Conservation (phyloP, 1,140 invertebrate genomes). For the Grapholita molesta region DNA sequence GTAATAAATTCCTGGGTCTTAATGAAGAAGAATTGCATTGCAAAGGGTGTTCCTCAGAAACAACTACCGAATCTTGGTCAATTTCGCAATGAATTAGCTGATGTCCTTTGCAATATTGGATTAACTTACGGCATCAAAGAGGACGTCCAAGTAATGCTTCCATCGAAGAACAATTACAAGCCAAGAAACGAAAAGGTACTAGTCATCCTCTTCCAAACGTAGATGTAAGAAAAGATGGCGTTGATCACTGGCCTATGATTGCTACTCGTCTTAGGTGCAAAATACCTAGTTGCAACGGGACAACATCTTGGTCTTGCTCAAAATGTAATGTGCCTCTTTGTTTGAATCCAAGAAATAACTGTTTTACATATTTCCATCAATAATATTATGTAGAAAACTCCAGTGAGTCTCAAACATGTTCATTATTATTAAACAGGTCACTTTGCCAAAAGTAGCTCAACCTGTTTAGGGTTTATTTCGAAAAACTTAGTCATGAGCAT, state of each 20-base stretch:
- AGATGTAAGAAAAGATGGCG: slow-evolving; percentile 34
- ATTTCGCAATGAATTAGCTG: slow-evolving; percentile 51
- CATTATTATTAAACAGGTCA: no score
- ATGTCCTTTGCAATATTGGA: slow-evolving; percentile 44
- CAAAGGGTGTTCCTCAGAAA: slow-evolving; percentile 39
- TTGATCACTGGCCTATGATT: slow-evolving; percentile 46
- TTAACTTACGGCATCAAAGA: slow-evolving; percentile 46
- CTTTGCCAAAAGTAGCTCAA: no score
- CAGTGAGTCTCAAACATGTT: no score
- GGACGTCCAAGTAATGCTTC: slow-evolving; percentile 39
- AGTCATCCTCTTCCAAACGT: slow-evolving; percentile 39
- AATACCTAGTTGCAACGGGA: slow-evolving; percentile 43
- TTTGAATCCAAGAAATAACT: slow-evolving; percentile 28
- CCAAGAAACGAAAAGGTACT: slow-evolving; percentile 42
- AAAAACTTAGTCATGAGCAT: no score
- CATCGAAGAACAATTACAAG: slow-evolving; percentile 36
- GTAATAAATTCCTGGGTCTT: slow-evolving; percentile 50
- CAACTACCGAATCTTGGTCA: slow-evolving; percentile 42
- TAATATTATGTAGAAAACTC: not conserved
- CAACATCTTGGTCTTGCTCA: slow-evolving; percentile 35
- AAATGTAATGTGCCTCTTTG: slow-evolving; percentile 30
- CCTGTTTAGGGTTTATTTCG: no score
- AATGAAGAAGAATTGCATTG: slow-evolving; percentile 45
- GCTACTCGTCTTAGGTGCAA: slow-evolving; percentile 35
- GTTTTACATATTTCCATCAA: slow-evolving; percentile 21